Conservation (phyloP, 2,888 invertebrate genomes). For the Noctua fimbriata region DNA sequence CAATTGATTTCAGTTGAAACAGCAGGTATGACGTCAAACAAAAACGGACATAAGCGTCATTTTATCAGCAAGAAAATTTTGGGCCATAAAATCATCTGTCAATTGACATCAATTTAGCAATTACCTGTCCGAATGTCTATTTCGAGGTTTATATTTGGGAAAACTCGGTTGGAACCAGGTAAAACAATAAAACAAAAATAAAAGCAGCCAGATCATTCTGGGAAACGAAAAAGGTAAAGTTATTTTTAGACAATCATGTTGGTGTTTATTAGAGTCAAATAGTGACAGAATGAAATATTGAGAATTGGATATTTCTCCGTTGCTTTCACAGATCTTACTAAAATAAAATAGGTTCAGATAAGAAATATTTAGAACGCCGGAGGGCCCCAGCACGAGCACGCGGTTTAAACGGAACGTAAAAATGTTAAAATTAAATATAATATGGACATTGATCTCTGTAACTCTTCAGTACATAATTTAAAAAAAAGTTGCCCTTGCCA, state of each 20-base stretch:
- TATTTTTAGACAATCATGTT: background rate
- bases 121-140: background rate
- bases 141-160: no score
- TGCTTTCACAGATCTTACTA: background rate
- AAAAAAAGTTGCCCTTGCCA: no score
- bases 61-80: background rate
- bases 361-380: background rate
- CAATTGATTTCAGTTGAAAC: background rate
- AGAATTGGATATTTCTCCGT: background rate
- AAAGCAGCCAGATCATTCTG: background rate
- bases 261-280: background rate
- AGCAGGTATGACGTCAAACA: background rate
- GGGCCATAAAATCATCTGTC: background rate
- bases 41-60: background rate
- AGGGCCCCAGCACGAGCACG: no score
- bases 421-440: no score
- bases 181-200: constrained; percentile 10
- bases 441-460: no score
- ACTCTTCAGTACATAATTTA: no score
- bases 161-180: background rate
- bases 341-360: background rate
- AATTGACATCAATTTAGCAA: background rate
- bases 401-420: no score
- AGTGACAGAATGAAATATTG: background rate
- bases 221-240: background rate